Evolutionary conservation across 2,113 vertebrate genomes (phyloP), one percentile per base, ranked within the genome.

Genomic region (Centropus unirufus): DNA sequence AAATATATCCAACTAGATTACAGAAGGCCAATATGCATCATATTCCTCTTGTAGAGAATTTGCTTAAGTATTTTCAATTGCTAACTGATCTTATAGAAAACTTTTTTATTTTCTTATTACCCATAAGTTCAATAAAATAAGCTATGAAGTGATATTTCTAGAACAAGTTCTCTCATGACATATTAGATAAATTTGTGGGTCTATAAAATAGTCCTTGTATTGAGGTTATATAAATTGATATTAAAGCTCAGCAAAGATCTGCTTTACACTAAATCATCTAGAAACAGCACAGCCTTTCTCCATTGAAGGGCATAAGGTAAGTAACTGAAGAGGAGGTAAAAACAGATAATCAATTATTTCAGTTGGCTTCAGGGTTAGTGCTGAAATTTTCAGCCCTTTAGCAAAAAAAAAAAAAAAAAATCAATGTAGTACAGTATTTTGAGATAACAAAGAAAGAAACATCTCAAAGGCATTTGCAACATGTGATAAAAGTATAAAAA

Each of bases 341-440:
- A 96, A 70, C 92, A 95, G 94, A 92, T 96, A 97, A 95, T 95
- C 95, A 93, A 95, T 97, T 97, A 92, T 66, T 96, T 88, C 66
- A 87, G 27, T n/a, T 92, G 62, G 75, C 92, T 96, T 78, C 93
- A 52, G 96, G 92, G 90, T 76, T 84, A 88, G 69, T 59, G 72
- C 39, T 83, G 81, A 89, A 95, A 93, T 82, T 88, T 86, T 95
- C 93, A 95, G 70, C 80, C 83, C 93, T 47, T 93, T 54, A 52
- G 79, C 93, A 68, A 94, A 11, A 95, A 94, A 27, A 29, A 46
- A 46, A 46, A 46, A 46, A 46, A n/a, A 74, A 96, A 96, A 96
- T 97, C 95, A 83, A 95, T 97, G 88, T 5, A 92, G 83, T n/a
- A 14, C 32, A 74, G 81, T 81, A 88, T 80, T 89, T 51, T 29